A percentile compares a stretch with the other conserved stretches of the same genome.
Evolutionary conservation across 2,113 vertebrate genomes (phyloP).

Genomic region (Clupea harengus): DNA sequence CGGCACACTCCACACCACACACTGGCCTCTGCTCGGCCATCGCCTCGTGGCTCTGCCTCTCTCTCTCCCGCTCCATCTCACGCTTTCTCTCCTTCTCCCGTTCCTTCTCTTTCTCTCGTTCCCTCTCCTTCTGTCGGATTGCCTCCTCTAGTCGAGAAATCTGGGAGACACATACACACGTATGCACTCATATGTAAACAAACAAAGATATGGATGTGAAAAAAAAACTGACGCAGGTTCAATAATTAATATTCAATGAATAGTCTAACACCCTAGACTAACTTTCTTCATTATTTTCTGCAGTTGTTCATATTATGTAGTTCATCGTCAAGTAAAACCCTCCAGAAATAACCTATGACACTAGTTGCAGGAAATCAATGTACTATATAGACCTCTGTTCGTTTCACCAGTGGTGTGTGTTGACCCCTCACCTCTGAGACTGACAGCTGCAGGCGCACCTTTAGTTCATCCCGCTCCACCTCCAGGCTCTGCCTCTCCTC

Average conservation of each 20-base stretch:
- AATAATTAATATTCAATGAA: too few species aligned
- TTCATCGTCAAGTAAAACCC: not conserved
- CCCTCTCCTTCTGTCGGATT: slow-evolving; percentile 49
- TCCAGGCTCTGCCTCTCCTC: slow-evolving; percentile 74
- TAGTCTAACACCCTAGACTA: too few species aligned
- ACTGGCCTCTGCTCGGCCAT: slow-evolving; percentile 26
- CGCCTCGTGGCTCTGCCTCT: slow-evolving; percentile 35
- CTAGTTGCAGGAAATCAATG: not conserved
- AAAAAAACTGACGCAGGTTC: too few species aligned
- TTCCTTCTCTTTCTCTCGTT: not conserved
- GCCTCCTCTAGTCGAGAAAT: slow-evolving; percentile 63
- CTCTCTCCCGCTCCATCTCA: slow-evolving; percentile 23
- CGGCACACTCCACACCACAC: slow-evolving; percentile 52
- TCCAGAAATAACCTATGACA: not conserved
- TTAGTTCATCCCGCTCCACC: slow-evolving; percentile 78
- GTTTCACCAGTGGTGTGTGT: not conserved
- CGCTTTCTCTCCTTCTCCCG: slow-evolving; percentile 9
- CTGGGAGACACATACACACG: slow-evolving; percentile 49
- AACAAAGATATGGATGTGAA: too few species aligned
- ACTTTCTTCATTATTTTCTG: too few species aligned
- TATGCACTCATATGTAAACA: not conserved
- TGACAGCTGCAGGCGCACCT: slow-evolving; percentile 76
- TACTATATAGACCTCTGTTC: not conserved
- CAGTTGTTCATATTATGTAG: not conserved
- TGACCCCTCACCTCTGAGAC: slow-evolving; percentile 76